A percentile compares a stretch with the other conserved stretches of the same genome.
phyloP scores from a whole-genome alignment of 2,888 invertebrate genomes.

The Orthosia cruda region DNA sequence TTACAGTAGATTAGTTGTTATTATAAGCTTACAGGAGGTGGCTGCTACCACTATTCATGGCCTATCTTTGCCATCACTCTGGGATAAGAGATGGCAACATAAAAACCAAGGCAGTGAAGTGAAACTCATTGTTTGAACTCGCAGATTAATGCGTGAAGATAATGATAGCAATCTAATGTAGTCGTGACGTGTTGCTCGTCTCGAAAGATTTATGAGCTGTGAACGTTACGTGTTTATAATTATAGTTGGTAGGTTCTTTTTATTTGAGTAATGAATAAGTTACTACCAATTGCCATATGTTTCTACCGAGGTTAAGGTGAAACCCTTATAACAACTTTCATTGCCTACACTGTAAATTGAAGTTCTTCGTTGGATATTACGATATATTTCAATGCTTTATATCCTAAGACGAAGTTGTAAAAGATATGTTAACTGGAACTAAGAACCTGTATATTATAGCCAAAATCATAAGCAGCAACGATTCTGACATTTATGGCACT shows the following conservation, averaged over 20 bases:
- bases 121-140: neutral
- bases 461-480: neutral
- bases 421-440: neutral
- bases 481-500: neutral
- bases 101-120: constrained; percentile 2
- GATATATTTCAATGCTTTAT: neutral
- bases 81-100: neutral
- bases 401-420: neutral
- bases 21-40: neutral
- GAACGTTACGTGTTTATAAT: constrained; percentile 24
- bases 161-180: constrained; percentile 26
- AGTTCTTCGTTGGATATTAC: neutral
- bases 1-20: neutral
- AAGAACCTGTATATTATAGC: too few relatives aligned
- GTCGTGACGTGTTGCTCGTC: constrained; percentile 20
- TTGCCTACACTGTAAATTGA: neutral
- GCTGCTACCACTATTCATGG: neutral
- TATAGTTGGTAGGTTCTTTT: neutral
- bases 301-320: neutral
- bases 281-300: neutral
- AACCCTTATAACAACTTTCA: neutral
- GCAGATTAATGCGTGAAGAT: neutral
- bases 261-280: neutral
- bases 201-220: constrained; percentile 43
- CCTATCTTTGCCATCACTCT: neutral